These are phyloP conservation scores for Actinia tenebrosa DNA, from an alignment of 64 coral and sea anemone species.

Conservation along the genomic window DNA sequence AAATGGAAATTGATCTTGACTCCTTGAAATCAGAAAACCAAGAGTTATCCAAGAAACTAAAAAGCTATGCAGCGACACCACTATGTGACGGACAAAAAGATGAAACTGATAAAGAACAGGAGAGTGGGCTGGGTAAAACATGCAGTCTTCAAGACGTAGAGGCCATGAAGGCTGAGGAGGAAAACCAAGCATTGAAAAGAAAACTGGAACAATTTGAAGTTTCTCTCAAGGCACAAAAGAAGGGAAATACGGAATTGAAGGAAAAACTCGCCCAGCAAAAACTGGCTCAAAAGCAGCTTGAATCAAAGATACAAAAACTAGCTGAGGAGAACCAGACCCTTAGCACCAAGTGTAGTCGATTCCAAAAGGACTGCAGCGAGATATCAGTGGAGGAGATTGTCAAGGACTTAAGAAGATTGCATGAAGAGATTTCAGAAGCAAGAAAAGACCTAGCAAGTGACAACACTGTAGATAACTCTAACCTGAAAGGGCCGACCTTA, in stretches of 20 bases:
- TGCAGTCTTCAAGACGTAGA: background rate
- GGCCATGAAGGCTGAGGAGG: background rate
- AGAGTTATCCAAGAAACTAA: background rate
- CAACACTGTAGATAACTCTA: too few species aligned
- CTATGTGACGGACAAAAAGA: background rate
- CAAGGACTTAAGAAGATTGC: background rate
- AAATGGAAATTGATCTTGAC: background rate
- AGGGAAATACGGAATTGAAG: background rate
- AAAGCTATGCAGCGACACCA: background rate
- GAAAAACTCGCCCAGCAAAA: background rate
- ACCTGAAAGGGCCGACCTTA: background rate
- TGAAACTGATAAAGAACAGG: background rate
- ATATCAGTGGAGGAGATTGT: background rate
- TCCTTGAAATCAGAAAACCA: background rate
- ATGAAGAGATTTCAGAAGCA: constrained; percentile 1
- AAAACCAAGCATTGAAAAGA: background rate
- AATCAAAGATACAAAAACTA: background rate
- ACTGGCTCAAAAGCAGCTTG: background rate
- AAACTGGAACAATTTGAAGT: background rate
- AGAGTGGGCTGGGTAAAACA: background rate
- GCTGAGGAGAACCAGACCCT: background rate
- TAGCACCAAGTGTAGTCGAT: background rate
- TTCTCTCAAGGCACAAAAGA: background rate
- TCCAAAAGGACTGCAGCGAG: background rate
- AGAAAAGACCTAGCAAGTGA: constrained; percentile 13